These are phyloP conservation scores for Eupithecia dodoneata DNA, from an alignment of 2,888 invertebrate species.

Conservation along the genomic window DNA sequence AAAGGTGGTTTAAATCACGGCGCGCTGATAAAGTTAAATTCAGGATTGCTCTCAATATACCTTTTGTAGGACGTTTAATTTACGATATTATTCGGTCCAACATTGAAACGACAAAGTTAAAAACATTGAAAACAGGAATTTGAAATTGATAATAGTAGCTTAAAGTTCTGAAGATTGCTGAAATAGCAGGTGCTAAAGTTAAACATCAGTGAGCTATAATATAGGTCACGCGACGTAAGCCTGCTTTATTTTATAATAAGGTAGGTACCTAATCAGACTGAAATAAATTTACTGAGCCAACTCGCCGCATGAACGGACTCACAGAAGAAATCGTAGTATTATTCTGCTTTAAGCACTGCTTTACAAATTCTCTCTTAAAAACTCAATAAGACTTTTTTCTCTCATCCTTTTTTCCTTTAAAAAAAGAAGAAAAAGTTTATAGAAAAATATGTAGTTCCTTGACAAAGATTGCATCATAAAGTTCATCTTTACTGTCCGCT, in stretches of 20 bases:
- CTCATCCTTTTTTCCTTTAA: no score
- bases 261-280: slow-evolving; percentile 46
- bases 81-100: slow-evolving; percentile 2
- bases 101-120: neutral
- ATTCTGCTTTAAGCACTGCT: neutral
- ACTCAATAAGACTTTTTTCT: no score
- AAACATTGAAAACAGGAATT: neutral
- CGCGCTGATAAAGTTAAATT: slow-evolving; percentile 32
- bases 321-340: slow-evolving; percentile 1
- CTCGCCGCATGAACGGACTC: neutral
- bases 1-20: slow-evolving; percentile 41
- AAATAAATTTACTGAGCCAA: slow-evolving; percentile 59
- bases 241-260: slow-evolving; percentile 55
- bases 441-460: neutral
- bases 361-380: neutral
- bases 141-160: neutral
- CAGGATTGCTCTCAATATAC: slow-evolving; percentile 26
- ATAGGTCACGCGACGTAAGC: neutral
- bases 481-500: neutral
- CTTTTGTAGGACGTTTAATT: slow-evolving; percentile 32
- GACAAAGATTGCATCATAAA: neutral
- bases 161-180: neutral
- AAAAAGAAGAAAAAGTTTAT: no score
- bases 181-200: neutral
- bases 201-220: neutral